Conservation (phyloP, 2,797 vertebrate genomes). For the Scolopax rusticola region DNA sequence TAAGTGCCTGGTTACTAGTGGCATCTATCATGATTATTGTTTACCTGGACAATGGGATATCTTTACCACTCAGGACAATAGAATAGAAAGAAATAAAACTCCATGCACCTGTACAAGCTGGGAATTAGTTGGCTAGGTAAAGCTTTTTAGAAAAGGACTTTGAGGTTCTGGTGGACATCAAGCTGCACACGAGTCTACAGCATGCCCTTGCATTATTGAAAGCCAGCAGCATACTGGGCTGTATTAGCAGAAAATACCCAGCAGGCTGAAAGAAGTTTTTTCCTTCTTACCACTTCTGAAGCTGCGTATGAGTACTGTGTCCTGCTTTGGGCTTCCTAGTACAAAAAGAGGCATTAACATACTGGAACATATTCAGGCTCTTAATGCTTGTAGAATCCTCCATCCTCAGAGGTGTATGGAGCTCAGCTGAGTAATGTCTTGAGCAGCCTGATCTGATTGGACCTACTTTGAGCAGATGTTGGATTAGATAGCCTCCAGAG, state of each 20-base stretch:
- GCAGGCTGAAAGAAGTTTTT: neutral
- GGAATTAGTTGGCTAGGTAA: neutral
- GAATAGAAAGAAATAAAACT: neutral
- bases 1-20: neutral
- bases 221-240: neutral
- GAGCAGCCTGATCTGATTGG: neutral
- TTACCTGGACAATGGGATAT: neutral
- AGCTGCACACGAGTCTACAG: neutral
- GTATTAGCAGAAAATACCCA: neutral
- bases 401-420: rapidly evolving
- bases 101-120: neutral
- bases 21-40: neutral
- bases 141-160: neutral
- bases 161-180: neutral
- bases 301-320: neutral
- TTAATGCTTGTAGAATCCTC: neutral
- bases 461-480: neutral
- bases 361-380: neutral
- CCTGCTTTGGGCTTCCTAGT: neutral
- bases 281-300: neutral
- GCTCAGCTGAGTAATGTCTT: neutral
- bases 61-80: neutral
- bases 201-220: neutral
- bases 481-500: neutral
- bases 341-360: neutral